A percentile compares a stretch with the other conserved stretches of the same genome.
Evolutionary conservation across 1,140 invertebrate species (phyloP).

Genomic region (Araneus ventricosus): DNA sequence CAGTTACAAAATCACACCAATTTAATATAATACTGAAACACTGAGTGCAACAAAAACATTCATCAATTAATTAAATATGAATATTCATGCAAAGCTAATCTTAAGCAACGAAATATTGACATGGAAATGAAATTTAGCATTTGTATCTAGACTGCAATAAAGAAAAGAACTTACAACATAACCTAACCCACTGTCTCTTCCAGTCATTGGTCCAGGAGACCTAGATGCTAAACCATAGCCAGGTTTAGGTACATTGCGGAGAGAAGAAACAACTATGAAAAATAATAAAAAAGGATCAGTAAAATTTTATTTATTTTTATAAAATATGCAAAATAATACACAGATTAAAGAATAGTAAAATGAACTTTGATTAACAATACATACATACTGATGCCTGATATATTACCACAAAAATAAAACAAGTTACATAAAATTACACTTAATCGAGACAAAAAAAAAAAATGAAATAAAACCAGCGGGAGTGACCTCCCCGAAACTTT

Average conservation of each 20-base stretch:
- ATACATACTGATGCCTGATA: too few species aligned
- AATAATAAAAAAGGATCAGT: neutral
- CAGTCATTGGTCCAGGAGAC: conserved; percentile 45
- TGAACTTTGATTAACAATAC: too few species aligned
- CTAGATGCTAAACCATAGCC: conserved; percentile 88
- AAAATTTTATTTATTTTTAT: neutral
- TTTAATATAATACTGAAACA: neutral
- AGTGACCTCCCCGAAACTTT: too few species aligned
- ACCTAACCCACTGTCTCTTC: conserved; percentile 64
- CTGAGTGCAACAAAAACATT: neutral
- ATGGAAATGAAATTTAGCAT: too few species aligned
- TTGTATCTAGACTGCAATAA: neutral
- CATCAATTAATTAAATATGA: too few species aligned
- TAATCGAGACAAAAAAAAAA: too few species aligned
- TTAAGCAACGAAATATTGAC: too few species aligned
- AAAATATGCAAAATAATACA: neutral
- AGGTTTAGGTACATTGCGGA: conserved; percentile 94
- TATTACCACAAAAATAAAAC: too few species aligned
- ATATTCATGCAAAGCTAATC: too few species aligned
- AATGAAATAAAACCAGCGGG: too few species aligned
- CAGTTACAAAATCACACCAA: too few species aligned
- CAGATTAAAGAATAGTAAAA: neutral
- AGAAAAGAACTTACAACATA: conserved; percentile 58
- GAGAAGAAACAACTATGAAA: conserved; percentile 90
- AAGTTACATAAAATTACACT: too few species aligned